Percentiles rank a stretch among this genome's conserved stretches.
phyloP scores from a whole-genome alignment of 2,797 vertebrate species.

The Loriculus beryllinus region DNA sequence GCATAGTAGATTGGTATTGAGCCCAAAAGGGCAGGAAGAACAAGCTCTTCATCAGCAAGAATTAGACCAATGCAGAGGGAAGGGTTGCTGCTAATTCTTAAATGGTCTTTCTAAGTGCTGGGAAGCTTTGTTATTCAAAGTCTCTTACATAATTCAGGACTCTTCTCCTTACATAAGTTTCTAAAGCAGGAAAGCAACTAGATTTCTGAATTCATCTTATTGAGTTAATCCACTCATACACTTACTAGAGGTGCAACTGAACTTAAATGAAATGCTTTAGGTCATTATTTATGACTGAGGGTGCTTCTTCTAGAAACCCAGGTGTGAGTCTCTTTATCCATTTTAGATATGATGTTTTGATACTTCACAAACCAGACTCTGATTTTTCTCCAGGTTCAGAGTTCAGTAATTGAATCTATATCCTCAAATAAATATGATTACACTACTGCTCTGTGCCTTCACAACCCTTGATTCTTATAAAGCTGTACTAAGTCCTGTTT shows the following conservation, averaged over 20 bases:
- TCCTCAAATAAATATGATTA: neutral
- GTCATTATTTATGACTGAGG: neutral
- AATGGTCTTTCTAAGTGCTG: slow-evolving; percentile 5
- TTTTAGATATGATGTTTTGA: neutral
- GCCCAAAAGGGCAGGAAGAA: neutral
- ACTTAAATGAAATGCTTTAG: neutral
- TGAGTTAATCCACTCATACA: neutral
- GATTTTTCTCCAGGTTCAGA: neutral
- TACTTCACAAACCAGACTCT: neutral
- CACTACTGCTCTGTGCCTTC: neutral
- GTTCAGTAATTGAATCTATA: neutral
- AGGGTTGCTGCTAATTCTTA: neutral
- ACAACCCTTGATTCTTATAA: neutral
- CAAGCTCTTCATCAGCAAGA: neutral
- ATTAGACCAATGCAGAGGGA: neutral
- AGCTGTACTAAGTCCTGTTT: neutral
- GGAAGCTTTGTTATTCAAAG: slow-evolving; percentile 9
- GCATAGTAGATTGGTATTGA: neutral
- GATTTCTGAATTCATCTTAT: neutral
- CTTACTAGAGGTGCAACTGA: neutral
- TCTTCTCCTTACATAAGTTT: neutral
- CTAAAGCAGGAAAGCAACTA: neutral
- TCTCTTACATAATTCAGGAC: slow-evolving; percentile 33
- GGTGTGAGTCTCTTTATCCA: neutral
- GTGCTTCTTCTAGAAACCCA: neutral